phyloP scores from a whole-genome alignment of 2,888 invertebrate species.

The Tetropium fuscum region DNA sequence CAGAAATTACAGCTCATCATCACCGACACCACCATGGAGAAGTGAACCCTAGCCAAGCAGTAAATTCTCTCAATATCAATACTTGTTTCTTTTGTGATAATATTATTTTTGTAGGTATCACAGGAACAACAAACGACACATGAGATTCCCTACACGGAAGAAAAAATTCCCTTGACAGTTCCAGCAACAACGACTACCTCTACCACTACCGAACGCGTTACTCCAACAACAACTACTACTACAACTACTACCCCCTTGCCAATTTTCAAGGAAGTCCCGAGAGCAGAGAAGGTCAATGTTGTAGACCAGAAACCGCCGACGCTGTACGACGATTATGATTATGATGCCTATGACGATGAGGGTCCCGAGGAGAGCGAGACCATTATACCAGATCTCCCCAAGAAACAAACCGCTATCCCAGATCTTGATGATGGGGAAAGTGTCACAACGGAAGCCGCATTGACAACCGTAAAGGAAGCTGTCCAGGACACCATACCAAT shows the following conservation, averaged over 20 bases:
- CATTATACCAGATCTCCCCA: conserved; percentile 52
- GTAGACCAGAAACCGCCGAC: conserved; percentile 29
- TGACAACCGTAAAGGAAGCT: conserved; percentile 40
- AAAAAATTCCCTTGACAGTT: conserved; percentile 25
- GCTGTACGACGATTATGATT: conserved; percentile 63
- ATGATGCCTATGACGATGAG: conserved; percentile 64
- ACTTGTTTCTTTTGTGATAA: not conserved
- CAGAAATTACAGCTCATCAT: conserved; percentile 56
- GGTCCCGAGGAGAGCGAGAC: conserved; percentile 64
- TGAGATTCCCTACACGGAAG: conserved; percentile 28
- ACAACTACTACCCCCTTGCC: conserved; percentile 27
- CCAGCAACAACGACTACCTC: conserved; percentile 33
- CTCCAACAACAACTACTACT: conserved; percentile 19
- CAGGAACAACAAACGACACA: conserved; percentile 35
- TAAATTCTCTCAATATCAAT: conserved; percentile 29
- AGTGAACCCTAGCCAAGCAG: conserved; percentile 47
- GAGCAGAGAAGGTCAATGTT: conserved; percentile 19
- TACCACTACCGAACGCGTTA: conserved; percentile 27
- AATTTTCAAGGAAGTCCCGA: conserved; percentile 29
- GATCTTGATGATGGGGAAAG: conserved; percentile 33
- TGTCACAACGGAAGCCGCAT: conserved; percentile 38
- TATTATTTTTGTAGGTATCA: conserved; percentile 27
- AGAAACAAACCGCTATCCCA: conserved; percentile 42
- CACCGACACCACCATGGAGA: conserved; percentile 68
- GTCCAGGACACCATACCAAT: conserved; percentile 25